Evolutionary conservation across 1,140 invertebrate genomes (phyloP), one percentile per base, ranked within the genome.

Genomic region (Drosophila funebris): DNA sequence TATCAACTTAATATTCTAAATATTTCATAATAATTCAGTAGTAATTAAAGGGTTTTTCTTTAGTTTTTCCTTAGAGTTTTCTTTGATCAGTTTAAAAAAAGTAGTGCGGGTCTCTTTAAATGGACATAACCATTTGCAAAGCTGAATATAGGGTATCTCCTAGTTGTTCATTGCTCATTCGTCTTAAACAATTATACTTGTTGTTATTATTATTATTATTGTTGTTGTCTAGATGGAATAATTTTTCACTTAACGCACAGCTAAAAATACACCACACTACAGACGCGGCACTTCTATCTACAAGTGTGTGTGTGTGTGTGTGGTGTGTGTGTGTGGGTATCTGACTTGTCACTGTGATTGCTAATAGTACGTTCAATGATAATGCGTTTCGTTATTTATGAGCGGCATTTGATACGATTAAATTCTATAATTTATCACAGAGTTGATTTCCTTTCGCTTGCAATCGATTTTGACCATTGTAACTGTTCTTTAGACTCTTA

Each of bases 241-340:
- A 87, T 87, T 88, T 87, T 87, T 76, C 78, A 87, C 82, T 87
- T 87, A 88, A 87, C 82, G 83, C 82, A 87, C 82, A 60, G 43
- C 82, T 87, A 87, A 78, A 87, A 87, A 87, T 87, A 87, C 62
- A 52, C 62, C 48, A 60, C 63, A 78, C 53, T 73, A 71, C 56
- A 56, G 48, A n/a, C n/a, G 48, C 56, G 44, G 44, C 22, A 48
- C 44, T 48, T 48, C 24, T 48, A 27, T n/a, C 44, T 14, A 76
- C 43, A 58, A 53, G 46, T 50, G 48, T 52, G 31, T 43, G 22
- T 52, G 29, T 36, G 36, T 60, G 24, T 36, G 24, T 54, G 46
- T 53, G 63, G 24, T 64, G 54, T 13, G 22, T 37, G 54, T 22
- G 69, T 75, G 57, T 71, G 62, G 72, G 52, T 64, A 31, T 50